Percentiles rank a stretch among this genome's conserved stretches.
These are phyloP conservation scores for Bradynema listronoti DNA, from an alignment of 1,140 invertebrate species.

Conservation along the genomic window DNA sequence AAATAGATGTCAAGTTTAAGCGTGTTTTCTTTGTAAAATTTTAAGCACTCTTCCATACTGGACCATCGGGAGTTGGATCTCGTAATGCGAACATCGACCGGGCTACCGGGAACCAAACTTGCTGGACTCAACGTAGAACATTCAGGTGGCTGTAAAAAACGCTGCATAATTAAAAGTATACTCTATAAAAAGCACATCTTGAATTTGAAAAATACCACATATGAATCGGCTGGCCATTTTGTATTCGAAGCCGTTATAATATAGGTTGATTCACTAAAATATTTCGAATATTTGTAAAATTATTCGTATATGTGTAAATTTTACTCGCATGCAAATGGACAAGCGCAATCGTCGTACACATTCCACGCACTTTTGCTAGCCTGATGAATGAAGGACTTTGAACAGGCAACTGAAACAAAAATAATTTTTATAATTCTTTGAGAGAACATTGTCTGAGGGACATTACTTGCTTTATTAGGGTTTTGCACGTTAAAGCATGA, in stretches of 20 bases:
- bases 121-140: constrained; percentile 11
- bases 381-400: constrained; percentile 20
- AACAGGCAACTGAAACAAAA: constrained; percentile 28
- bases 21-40: constrained; percentile 42
- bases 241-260: constrained; percentile 42
- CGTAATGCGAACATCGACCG: too few species aligned
- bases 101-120: too few species aligned
- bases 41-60: constrained; percentile 13
- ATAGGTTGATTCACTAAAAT: constrained; percentile 20
- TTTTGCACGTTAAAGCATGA: constrained; percentile 4
- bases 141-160: constrained; percentile 17
- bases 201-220: constrained; percentile 12
- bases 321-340: constrained; percentile 40
- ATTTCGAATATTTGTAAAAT: not conserved
- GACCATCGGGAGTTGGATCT: too few species aligned
- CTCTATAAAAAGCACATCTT: constrained; percentile 1
- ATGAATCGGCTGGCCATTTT: constrained; percentile 35
- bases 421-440: too few species aligned
- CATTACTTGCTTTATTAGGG: constrained; percentile 20
- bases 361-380: constrained; percentile 19
- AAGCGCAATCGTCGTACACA: constrained; percentile 29
- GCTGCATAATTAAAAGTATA: not conserved
- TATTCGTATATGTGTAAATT: constrained; percentile 6
- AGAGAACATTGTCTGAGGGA: too few species aligned
- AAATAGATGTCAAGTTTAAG: constrained; percentile 44